Evolutionary conservation across 2,113 vertebrate species (phyloP).

Genomic region (Climacteris rufus): DNA sequence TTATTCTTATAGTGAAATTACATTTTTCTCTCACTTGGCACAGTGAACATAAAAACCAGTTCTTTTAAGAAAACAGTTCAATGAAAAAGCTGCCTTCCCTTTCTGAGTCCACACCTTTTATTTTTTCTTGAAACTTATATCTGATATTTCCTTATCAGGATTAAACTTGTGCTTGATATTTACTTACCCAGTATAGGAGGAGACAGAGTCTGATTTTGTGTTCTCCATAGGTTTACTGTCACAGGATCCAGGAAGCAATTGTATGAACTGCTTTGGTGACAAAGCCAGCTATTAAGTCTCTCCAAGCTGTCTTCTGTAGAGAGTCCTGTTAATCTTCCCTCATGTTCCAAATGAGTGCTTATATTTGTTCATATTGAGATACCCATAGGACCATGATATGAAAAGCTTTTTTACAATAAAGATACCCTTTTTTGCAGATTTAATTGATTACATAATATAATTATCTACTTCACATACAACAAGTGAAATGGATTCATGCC

Average conservation of each 20-base stretch:
- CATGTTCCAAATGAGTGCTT: rapidly evolving
- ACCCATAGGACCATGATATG: not conserved
- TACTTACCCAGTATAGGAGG: not conserved
- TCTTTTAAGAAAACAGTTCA: not conserved
- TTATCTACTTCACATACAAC: not conserved
- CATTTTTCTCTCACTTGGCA: not conserved
- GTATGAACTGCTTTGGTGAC: not conserved
- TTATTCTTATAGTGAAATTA: not conserved
- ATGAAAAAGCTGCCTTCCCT: not conserved
- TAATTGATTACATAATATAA: not conserved
- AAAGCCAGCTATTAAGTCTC: not conserved
- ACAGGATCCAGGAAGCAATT: not conserved
- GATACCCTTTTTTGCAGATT: not conserved
- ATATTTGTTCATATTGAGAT: not conserved
- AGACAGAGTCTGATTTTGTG: not conserved
- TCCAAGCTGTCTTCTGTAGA: not conserved
- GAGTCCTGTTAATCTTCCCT: not conserved
- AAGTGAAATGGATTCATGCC: not conserved
- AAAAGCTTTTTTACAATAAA: not conserved
- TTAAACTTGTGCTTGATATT: not conserved
- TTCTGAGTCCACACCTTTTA: not conserved
- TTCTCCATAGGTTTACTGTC: rapidly evolving
- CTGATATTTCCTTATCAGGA: not conserved
- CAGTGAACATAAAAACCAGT: not conserved
- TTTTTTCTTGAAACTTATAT: not conserved